Evolutionary conservation across 2,888 invertebrate genomes (phyloP), one percentile per base, ranked within the genome.

Genomic region (Cerceris rybyensis): DNA sequence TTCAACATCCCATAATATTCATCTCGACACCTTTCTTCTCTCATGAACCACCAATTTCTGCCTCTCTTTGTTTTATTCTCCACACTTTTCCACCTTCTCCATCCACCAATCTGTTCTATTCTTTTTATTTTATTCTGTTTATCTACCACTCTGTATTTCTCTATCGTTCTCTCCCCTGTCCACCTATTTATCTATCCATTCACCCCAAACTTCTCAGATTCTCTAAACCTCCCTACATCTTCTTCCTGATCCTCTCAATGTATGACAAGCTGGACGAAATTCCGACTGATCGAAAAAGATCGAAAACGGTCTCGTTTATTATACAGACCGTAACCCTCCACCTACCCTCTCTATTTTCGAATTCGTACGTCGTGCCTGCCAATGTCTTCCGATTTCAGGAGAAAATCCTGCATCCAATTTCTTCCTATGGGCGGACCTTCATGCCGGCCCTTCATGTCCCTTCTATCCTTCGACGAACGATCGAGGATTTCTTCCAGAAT

Each of bases 351-450:
- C 59, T 63, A 14, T 14, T 58, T 63, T 75, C 42, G 57, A 52
- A 73, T 70, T 77, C 67, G 41, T 54, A 14, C 46, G 70, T 58
- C 66, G 49, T 41, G 43, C 55, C 52, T 17, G 57, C 39, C 82
- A 65, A 80, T 73, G 73, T 70, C 74, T 75, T 63, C 73, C 50
- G 71, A 75, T 81, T 74, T 75, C 71, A 60, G 68, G 69, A 57
- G 63, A 68, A 75, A 78, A 84, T 84, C 84, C 73, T 78, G 84
- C 81, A 81, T 83, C 84, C 82, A 84, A 84, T 84, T 84, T 84
- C 74, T 7, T 41, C 78, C 61, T 55, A 69, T 70, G 75, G 64
- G 13, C 58, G 39, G 13, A 58, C 1, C 42, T 41, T 14, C 7
- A 5, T 6, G 28, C 8, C 17, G 59, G 42, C 60, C 72, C 42